Percentiles rank a stretch among this genome's conserved stretches.
These are phyloP conservation scores for Ips nitidus DNA, from an alignment of 1,140 invertebrate genomes.

Conservation along the genomic window DNA sequence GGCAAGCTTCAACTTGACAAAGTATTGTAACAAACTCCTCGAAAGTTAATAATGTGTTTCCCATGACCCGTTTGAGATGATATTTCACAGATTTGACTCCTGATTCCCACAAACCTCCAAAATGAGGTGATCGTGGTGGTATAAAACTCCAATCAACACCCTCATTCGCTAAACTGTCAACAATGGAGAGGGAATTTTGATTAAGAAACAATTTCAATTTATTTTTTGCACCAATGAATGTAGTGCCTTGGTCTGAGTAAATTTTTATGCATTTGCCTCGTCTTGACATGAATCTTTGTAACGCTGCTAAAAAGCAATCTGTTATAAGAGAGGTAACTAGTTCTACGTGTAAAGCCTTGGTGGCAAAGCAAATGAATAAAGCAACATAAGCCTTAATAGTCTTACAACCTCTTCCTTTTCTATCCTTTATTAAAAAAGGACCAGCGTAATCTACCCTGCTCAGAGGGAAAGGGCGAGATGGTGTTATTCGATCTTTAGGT, in stretches of 20 bases:
- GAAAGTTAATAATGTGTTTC: conserved; percentile 42
- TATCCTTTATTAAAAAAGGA: conserved; percentile 43
- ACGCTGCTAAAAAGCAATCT: conserved; percentile 42
- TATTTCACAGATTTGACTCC: conserved; percentile 42
- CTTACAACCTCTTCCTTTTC: conserved; percentile 30
- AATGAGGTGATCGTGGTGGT: conserved; percentile 15
- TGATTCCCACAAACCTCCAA: conserved; percentile 33
- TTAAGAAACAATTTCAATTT: conserved; percentile 10
- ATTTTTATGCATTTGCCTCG: conserved; percentile 42
- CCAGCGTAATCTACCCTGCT: conserved; percentile 44
- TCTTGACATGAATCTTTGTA: conserved; percentile 40
- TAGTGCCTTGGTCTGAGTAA: conserved; percentile 47
- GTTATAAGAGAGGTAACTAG: conserved; percentile 39
- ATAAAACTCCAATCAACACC: conserved; percentile 27
- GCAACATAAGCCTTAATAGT: too few relatives aligned
- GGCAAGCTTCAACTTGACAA: conserved; percentile 38
- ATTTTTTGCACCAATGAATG: conserved; percentile 46
- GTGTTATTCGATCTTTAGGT: conserved; percentile 39
- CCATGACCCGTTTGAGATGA: conserved; percentile 42
- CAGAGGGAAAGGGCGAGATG: conserved; percentile 34
- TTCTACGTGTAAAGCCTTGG: conserved; percentile 47
- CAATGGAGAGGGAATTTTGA: conserved; percentile 33
- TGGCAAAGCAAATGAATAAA: conserved; percentile 31
- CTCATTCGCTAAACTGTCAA: not conserved
- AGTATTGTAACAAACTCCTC: conserved; percentile 42